Conservation (phyloP, 2,113 vertebrate genomes). For the Scortum barcoo region DNA sequence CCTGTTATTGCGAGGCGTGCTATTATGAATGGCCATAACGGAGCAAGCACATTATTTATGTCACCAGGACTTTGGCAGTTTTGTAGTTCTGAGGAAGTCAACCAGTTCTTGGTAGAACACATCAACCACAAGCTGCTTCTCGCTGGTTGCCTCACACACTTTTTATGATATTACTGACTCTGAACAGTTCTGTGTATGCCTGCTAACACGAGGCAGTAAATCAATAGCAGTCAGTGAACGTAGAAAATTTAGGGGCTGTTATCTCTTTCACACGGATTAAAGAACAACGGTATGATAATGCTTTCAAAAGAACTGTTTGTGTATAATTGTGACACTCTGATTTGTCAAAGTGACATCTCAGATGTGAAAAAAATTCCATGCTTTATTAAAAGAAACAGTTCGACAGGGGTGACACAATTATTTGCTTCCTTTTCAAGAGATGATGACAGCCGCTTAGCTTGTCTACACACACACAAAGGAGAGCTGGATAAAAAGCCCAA, state of each 20-base stretch:
- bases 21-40: conserved; percentile 57
- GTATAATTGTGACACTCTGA: background rate
- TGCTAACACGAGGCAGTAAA: conserved; percentile 37
- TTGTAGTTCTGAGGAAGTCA: conserved; percentile 50
- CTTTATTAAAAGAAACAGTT: background rate
- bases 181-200: conserved; percentile 21
- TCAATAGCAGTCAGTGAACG: conserved; percentile 27
- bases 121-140: conserved; percentile 54
- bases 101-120: conserved; percentile 55
- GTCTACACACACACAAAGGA: no score
- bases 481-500: background rate
- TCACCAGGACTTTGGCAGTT: conserved; percentile 62
- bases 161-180: conserved; percentile 35
- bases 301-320: background rate
- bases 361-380: background rate
- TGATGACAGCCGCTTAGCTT: background rate
- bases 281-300: background rate
- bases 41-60: conserved; percentile 73
- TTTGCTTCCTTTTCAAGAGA: background rate
- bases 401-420: background rate
- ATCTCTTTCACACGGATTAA: background rate
- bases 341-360: conserved; percentile 1
- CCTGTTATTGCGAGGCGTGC: conserved; percentile 78
- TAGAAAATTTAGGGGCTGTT: conserved; percentile 8
- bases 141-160: conserved; percentile 40